Evolutionary conservation across 2,797 vertebrate genomes (phyloP).

Genomic region (Poliocrania exsul): DNA sequence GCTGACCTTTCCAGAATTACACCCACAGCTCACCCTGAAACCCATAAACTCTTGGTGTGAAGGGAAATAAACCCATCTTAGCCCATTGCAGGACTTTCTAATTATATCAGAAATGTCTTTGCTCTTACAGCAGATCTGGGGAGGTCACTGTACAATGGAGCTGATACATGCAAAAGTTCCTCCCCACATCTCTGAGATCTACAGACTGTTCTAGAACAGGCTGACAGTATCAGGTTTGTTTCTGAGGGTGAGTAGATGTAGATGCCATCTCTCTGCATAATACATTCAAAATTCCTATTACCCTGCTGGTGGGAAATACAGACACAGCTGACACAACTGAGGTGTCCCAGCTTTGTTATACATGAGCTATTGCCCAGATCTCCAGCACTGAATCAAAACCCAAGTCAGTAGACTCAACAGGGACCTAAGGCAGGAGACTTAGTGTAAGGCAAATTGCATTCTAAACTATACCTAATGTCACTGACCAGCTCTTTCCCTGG

Average conservation of each 20-base stretch:
- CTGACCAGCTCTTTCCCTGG: neutral
- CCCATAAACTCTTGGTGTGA: neutral
- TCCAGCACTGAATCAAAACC: neutral
- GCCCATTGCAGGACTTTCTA: neutral
- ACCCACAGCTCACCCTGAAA: constrained; percentile 29
- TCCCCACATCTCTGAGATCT: neutral
- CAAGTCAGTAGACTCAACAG: neutral
- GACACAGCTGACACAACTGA: neutral
- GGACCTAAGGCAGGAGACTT: neutral
- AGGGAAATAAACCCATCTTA: neutral
- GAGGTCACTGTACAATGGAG: neutral
- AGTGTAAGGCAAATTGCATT: neutral
- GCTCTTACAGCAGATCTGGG: neutral
- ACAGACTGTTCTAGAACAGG: neutral
- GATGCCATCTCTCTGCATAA: neutral
- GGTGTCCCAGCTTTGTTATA: neutral
- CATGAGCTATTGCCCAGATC: neutral
- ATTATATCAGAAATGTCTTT: constrained; percentile 4
- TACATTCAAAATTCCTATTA: neutral
- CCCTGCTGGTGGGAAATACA: neutral
- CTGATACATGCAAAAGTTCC: neutral
- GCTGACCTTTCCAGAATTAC: constrained; percentile 57
- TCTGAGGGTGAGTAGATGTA: neutral
- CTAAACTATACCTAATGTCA: neutral
- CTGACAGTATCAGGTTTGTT: neutral